A percentile compares a stretch with the other conserved stretches of the same genome.
phyloP scores from a whole-genome alignment of 2,113 vertebrate genomes.

The Salminus brasiliensis region DNA sequence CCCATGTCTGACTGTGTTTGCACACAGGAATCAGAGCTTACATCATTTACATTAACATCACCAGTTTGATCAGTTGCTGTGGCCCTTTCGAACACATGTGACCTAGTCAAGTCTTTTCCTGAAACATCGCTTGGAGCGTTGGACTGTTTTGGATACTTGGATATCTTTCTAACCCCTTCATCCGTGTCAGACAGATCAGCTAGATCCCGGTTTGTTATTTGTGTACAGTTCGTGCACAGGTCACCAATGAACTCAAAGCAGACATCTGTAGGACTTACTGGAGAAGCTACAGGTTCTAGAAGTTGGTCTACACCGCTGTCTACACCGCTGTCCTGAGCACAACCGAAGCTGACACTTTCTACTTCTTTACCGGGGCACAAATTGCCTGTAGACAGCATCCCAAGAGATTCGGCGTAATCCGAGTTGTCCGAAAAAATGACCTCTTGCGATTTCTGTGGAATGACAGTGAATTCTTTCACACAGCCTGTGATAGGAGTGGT shows the following conservation, averaged over 20 bases:
- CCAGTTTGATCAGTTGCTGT: neutral
- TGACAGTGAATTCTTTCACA: slow-evolving; percentile 24
- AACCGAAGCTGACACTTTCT: neutral
- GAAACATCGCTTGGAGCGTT: neutral
- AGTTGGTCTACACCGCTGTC: slow-evolving; percentile 26
- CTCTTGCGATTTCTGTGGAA: slow-evolving; percentile 38
- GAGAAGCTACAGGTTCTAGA: neutral
- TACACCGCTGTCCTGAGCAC: neutral
- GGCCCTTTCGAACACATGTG: neutral
- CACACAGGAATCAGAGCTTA: slow-evolving; percentile 17
- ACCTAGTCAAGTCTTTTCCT: neutral
- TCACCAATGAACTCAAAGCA: slow-evolving; percentile 19
- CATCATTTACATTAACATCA: slow-evolving; percentile 8
- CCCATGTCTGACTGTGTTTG: slow-evolving; percentile 17
- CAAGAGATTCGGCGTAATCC: slow-evolving; percentile 4
- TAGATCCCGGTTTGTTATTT: neutral
- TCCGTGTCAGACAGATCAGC: slow-evolving; percentile 13
- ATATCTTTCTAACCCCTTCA: slow-evolving; percentile 15
- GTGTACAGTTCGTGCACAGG: slow-evolving; percentile 31
- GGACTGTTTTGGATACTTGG: neutral
- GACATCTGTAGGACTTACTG: neutral
- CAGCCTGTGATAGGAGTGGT: neutral
- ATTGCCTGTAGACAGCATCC: too few species aligned
- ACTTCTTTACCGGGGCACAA: too few species aligned
- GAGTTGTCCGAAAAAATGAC: slow-evolving; percentile 46